Conservation (phyloP, 2,113 vertebrate species). For the Gobio gobio region DNA sequence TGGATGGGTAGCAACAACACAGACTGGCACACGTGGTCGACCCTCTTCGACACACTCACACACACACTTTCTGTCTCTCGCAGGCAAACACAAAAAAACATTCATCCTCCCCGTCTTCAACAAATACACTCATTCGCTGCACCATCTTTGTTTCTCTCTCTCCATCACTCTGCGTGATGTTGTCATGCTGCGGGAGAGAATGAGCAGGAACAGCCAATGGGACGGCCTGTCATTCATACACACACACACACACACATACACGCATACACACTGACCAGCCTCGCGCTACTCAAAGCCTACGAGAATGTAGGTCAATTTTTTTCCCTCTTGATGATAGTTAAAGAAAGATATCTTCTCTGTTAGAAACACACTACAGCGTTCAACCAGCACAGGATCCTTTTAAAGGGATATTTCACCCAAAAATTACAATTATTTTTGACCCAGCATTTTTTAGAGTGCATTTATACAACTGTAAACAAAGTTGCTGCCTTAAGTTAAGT, state of each 20-base stretch:
- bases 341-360: not conserved
- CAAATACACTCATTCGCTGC: not conserved
- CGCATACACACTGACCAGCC: slow-evolving; percentile 52
- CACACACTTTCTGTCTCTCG: slow-evolving; percentile 29
- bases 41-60: slow-evolving; percentile 13
- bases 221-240: slow-evolving; percentile 5
- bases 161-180: slow-evolving; percentile 23
- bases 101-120: not conserved
- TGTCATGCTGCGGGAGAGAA: slow-evolving; percentile 60
- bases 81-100: slow-evolving; percentile 18
- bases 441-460: no score
- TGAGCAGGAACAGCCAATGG: slow-evolving; percentile 57
- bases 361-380: not conserved
- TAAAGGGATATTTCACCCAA: not conserved
- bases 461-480: no score
- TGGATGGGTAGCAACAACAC: slow-evolving; percentile 53
- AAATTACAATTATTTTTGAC: no score
- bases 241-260: slow-evolving; percentile 13
- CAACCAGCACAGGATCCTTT: not conserved
- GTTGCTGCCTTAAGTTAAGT: no score
- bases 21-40: slow-evolving; percentile 25
- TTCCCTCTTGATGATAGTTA: slow-evolving; percentile 11
- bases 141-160: slow-evolving; percentile 26
- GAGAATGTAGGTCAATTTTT: slow-evolving; percentile 57
- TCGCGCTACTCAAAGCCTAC: slow-evolving; percentile 55